Conservation (phyloP, 2,113 vertebrate genomes). For the Cavia porcellus region DNA sequence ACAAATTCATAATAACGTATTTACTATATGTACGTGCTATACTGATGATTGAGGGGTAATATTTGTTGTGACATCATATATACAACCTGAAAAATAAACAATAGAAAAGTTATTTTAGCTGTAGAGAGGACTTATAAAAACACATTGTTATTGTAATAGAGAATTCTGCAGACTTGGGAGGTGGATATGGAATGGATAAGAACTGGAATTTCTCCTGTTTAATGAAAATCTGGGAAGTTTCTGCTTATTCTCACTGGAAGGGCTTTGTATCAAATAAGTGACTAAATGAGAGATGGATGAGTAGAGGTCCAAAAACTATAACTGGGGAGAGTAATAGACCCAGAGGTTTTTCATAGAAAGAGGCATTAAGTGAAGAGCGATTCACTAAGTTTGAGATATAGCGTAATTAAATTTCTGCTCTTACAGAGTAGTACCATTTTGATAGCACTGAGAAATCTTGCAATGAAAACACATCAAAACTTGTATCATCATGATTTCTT, state of each 20-base stretch:
- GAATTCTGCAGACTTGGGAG: not conserved
- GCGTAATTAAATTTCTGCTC: too few relatives aligned
- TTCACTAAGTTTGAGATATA: not conserved
- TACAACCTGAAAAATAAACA: not conserved
- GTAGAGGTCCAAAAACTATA: not conserved
- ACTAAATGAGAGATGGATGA: not conserved
- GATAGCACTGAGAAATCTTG: not conserved
- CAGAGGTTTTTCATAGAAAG: not conserved
- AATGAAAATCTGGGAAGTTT: not conserved
- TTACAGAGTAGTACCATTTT: not conserved
- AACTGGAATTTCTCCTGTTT: not conserved
- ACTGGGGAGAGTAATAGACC: not conserved
- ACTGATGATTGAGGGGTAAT: not conserved
- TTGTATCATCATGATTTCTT: not conserved
- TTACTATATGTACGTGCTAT: not conserved
- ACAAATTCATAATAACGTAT: not conserved
- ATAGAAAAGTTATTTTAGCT: not conserved
- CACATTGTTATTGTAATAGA: not conserved
- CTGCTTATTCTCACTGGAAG: not conserved
- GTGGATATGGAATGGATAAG: rapidly evolving
- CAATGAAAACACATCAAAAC: not conserved
- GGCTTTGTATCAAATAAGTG: not conserved
- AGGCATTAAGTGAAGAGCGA: not conserved
- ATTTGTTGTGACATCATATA: not conserved
- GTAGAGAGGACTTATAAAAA: not conserved